A percentile compares a stretch with the other conserved stretches of the same genome.
phyloP scores from a whole-genome alignment of 2,113 vertebrate genomes.

The Pao palembangensis region DNA sequence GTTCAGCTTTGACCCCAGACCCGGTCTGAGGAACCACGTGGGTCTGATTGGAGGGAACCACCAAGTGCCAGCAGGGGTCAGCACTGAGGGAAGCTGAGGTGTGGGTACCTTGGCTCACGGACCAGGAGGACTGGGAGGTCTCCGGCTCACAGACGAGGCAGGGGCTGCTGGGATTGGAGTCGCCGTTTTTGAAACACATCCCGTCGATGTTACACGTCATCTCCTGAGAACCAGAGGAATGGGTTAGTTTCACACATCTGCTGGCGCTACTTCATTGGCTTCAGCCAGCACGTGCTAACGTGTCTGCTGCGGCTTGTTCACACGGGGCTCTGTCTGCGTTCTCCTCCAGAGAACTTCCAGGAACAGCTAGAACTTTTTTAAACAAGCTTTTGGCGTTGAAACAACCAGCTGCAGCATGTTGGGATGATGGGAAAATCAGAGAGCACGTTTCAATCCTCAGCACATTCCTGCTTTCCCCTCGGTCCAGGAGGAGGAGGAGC shows the following conservation, averaged over 20 bases:
- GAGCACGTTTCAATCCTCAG: slow-evolving; percentile 47
- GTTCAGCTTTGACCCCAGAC: too few relatives aligned
- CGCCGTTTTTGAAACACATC: slow-evolving; percentile 72
- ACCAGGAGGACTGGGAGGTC: slow-evolving; percentile 72
- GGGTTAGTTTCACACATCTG: too few relatives aligned
- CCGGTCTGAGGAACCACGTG: too few relatives aligned
- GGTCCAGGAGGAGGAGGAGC: not conserved
- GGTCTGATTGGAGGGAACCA: too few relatives aligned
- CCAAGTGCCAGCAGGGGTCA: too few relatives aligned
- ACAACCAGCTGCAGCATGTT: slow-evolving; percentile 20
- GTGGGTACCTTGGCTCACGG: slow-evolving; percentile 73
- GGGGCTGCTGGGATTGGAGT: slow-evolving; percentile 68
- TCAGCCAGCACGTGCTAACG: not conserved
- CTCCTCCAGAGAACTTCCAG: slow-evolving; percentile 23
- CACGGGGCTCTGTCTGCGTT: slow-evolving; percentile 17
- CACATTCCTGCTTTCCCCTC: not conserved
- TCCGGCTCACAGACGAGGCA: slow-evolving; percentile 73
- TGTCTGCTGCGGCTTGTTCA: slow-evolving; percentile 13
- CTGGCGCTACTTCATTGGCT: not conserved
- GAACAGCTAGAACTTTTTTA: slow-evolving; percentile 7
- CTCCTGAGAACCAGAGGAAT: slow-evolving; percentile 54
- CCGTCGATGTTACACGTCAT: slow-evolving; percentile 75
- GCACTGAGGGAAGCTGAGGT: too few relatives aligned
- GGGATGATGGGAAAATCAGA: slow-evolving; percentile 1
- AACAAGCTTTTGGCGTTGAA: slow-evolving; percentile 1